phyloP scores from a whole-genome alignment of 2,888 invertebrate species.

The Leptinotarsa tumamoca region DNA sequence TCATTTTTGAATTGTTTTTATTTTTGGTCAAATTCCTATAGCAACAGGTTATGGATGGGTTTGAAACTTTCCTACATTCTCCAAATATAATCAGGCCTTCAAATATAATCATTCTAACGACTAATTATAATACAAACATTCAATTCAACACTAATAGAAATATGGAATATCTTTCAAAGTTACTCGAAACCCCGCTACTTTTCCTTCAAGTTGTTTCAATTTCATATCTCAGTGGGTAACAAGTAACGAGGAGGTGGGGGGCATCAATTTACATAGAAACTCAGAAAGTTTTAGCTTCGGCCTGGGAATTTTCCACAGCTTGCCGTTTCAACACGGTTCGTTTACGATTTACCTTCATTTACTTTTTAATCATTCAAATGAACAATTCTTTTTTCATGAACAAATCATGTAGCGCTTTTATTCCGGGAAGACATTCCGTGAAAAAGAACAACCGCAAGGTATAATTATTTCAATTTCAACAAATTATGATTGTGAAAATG shows the following conservation, averaged over 20 bases:
- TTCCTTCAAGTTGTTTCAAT: conserved; percentile 58
- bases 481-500: too few relatives aligned
- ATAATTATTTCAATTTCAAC: too few relatives aligned
- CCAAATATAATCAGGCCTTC: too few relatives aligned
- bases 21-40: too few relatives aligned
- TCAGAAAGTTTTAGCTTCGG: conserved; percentile 56
- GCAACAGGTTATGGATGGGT: too few relatives aligned
- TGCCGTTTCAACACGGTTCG: conserved; percentile 53
- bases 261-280: conserved; percentile 64
- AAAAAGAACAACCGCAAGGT: too few relatives aligned
- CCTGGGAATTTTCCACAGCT: conserved; percentile 11
- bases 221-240: conserved; percentile 56
- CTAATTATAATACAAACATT: too few relatives aligned
- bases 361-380: conserved; percentile 65
- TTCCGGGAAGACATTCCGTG: too few relatives aligned
- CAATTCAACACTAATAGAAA: too few relatives aligned
- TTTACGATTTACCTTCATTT: conserved; percentile 61
- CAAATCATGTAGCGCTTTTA: conserved; percentile 56
- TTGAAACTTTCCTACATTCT: too few relatives aligned
- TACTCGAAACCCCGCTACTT: not conserved
- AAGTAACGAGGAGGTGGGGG: conserved; percentile 51
- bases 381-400: conserved; percentile 62
- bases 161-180: not conserved
- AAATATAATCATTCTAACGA: too few relatives aligned
- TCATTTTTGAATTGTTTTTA: too few relatives aligned